Percentiles rank a stretch among this genome's conserved stretches.
Conservation (phyloP, 1,140 invertebrate species). For the Eumeta japonica region DNA sequence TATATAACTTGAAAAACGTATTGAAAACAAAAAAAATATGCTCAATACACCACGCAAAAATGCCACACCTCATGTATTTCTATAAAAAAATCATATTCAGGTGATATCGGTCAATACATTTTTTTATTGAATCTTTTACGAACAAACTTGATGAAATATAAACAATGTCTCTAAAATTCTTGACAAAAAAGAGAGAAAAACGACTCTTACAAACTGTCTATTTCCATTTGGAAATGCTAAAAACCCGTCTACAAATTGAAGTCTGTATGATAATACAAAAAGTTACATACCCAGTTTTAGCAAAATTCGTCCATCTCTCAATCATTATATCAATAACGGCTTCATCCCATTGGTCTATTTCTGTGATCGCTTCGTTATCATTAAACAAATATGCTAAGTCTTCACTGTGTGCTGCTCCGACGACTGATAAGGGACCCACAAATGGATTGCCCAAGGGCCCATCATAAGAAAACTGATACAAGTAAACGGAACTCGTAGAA, state of each 20-base stretch:
- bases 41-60: no score
- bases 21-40: no score
- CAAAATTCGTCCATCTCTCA: slow-evolving; percentile 47
- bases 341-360: slow-evolving; percentile 18
- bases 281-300: slow-evolving; percentile 31
- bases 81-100: no score
- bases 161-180: no score
- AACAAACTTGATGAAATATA: no score
- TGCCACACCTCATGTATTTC: no score
- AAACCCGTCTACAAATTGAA: background rate
- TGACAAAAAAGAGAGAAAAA: no score
- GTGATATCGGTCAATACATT: no score
- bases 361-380: slow-evolving; percentile 7
- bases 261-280: background rate
- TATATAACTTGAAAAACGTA: no score
- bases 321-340: slow-evolving; percentile 30
- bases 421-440: slow-evolving; percentile 19
- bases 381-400: slow-evolving; percentile 42
- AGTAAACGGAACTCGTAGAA: slow-evolving; percentile 22
- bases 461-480: slow-evolving; percentile 47
- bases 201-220: no score
- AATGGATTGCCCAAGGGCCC: slow-evolving; percentile 24
- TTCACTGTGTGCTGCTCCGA: slow-evolving; percentile 31
- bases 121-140: no score
- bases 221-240: no score